phyloP scores from a whole-genome alignment of 1,140 invertebrate species.

The Drosophila repleta region DNA sequence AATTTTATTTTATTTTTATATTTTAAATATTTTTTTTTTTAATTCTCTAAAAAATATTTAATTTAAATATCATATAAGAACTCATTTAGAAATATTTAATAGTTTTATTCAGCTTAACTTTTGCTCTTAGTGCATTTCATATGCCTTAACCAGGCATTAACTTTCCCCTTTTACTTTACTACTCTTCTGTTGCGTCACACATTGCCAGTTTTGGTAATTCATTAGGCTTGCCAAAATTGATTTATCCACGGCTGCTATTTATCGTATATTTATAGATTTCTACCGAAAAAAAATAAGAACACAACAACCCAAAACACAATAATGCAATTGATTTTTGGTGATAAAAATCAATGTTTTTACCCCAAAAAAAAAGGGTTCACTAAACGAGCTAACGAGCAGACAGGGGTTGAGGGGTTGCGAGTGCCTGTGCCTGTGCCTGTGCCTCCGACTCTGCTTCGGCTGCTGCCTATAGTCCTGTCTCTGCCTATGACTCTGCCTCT shows the following conservation, averaged over 20 bases:
- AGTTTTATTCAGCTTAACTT: background rate
- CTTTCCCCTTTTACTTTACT: background rate
- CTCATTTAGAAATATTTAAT: too few species aligned
- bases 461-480: constrained; percentile 7
- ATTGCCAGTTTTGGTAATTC: constrained; percentile 15
- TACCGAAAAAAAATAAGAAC: constrained; percentile 18
- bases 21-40: too few species aligned
- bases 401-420: constrained; percentile 2
- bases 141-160: constrained; percentile 10
- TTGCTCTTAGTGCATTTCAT: background rate
- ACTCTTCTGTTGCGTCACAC: constrained; percentile 4
- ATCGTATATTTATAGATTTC: constrained; percentile 42
- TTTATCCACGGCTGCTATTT: constrained; percentile 70
- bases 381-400: constrained; percentile 35
- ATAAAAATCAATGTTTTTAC: constrained; percentile 78
- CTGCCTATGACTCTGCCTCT: constrained; percentile 15
- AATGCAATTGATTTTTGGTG: constrained; percentile 80
- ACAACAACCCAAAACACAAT: constrained; percentile 59
- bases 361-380: constrained; percentile 59
- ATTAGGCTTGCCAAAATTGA: constrained; percentile 61
- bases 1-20: too few species aligned
- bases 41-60: too few species aligned
- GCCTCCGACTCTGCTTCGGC: background rate
- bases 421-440: constrained; percentile 12
- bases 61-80: too few species aligned